phyloP scores from a whole-genome alignment of 2,113 vertebrate genomes.

The Anhinga rufa region DNA sequence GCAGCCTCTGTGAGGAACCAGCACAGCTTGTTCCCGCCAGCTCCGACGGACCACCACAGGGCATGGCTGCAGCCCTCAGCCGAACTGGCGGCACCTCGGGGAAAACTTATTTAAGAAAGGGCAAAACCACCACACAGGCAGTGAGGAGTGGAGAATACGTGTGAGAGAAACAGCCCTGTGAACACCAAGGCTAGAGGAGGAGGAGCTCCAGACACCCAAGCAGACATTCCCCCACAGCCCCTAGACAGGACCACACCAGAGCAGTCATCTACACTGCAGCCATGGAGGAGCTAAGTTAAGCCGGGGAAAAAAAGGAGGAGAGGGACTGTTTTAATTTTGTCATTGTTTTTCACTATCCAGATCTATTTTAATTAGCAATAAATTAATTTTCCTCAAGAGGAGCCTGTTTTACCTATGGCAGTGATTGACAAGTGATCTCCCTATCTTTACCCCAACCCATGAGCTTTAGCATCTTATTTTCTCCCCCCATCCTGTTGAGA shows the following conservation, averaged over 20 bases:
- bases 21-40: background rate
- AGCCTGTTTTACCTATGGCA: background rate
- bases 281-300: background rate
- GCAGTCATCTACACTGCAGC: background rate
- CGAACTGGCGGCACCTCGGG: rapidly evolving
- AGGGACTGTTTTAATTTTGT: background rate
- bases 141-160: rapidly evolving
- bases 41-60: rapidly evolving
- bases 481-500: background rate
- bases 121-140: background rate
- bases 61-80: background rate
- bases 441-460: background rate
- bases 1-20: background rate
- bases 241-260: no score
- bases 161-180: background rate
- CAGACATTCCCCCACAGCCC: background rate
- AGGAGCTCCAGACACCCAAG: background rate
- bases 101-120: background rate
- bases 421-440: background rate
- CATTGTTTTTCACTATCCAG: background rate
- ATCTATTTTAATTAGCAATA: background rate
- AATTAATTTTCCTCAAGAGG: background rate
- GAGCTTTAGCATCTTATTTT: background rate
- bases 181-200: background rate
- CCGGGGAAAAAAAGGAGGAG: background rate